Conservation (phyloP, 2,113 vertebrate species). For the Diphyllodes magnificus region DNA sequence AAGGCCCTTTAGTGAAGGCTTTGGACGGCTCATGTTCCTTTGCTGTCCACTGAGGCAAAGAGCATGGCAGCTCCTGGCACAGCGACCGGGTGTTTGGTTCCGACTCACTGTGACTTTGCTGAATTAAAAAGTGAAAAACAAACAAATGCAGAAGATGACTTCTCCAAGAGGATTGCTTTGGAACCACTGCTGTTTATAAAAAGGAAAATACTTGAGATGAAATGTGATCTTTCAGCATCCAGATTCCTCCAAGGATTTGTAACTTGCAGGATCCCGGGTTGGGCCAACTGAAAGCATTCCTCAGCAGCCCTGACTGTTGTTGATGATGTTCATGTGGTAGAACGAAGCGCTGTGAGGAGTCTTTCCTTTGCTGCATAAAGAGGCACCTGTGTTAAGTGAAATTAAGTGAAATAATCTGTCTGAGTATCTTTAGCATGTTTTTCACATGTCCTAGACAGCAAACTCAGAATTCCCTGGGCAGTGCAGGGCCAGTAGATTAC, state of each 20-base stretch:
- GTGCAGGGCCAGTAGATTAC: background rate
- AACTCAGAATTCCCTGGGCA: background rate
- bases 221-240: conserved; percentile 44
- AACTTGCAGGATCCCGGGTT: background rate
- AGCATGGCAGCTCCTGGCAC: conserved; percentile 22
- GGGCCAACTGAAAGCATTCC: conserved; percentile 8
- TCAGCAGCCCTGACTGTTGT: background rate
- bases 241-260: conserved; percentile 49
- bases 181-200: conserved; percentile 37
- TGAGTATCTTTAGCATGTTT: background rate
- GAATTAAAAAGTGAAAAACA: conserved; percentile 34
- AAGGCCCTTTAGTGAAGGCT: background rate
- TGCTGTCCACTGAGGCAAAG: background rate
- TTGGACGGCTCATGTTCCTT: background rate
- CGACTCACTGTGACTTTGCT: conserved; percentile 3
- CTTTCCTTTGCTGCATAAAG: background rate
- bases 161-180: conserved; percentile 43
- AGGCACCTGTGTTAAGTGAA: background rate
- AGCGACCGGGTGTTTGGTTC: fast-evolving
- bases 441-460: background rate
- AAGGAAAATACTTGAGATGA: conserved; percentile 41
- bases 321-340: background rate
- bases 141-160: conserved; percentile 22
- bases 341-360: background rate
- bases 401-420: background rate